Base-by-base conservation (phyloP, 2,888 invertebrate species). In the Lochmaea crataegi region DNA sequence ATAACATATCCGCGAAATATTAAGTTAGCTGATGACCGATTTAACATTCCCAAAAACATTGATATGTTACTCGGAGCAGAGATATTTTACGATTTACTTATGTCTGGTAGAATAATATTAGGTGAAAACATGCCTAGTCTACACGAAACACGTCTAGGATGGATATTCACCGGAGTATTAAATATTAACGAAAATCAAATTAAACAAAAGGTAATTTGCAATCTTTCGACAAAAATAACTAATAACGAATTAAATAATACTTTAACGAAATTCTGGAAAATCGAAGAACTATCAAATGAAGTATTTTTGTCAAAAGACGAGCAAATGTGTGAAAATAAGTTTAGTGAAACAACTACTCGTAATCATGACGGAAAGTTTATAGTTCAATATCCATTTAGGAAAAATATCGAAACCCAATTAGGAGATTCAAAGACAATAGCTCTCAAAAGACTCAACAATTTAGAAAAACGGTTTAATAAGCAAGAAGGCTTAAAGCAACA, bases 11-110 rank as follows among this genome's bases (percentile, higher is more conserved):
- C 51, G 14, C 11, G 5, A 51, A n/a, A n/a, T n/a, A 14, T 51
- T 7, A n/a, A n/a, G 2, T n/a, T 51, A n/a, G 51, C 51, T 2
- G 51, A 51, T 6, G 5, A 51, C 11, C n/a, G 4, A 6, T 51
- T n/a, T 51, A 51, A 51, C n/a, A 14, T 45, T 12, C 45, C 45
- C 11, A 45, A 45, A 45, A 45, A 14, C 3, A 12, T 45, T 12
- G 45, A 45, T 45, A 12, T 45, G n/a, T 51, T 51, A 51, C 51
- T 51, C 51, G 51, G 51, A 51, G 51, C 51, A 51, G 51, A 14
- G 2, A 45, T 45, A 12, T 45, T 45, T 14, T 45, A 12, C 14
- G 45, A 45, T 4, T 45, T 45, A 45, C n/a, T 51, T 14, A 51
- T 14, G 14, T 7, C 6, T 7, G n/a, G n/a, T 6, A 51, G 7